phyloP scores from a whole-genome alignment of 2,113 vertebrate genomes.

The Dolichotis patagonum region DNA sequence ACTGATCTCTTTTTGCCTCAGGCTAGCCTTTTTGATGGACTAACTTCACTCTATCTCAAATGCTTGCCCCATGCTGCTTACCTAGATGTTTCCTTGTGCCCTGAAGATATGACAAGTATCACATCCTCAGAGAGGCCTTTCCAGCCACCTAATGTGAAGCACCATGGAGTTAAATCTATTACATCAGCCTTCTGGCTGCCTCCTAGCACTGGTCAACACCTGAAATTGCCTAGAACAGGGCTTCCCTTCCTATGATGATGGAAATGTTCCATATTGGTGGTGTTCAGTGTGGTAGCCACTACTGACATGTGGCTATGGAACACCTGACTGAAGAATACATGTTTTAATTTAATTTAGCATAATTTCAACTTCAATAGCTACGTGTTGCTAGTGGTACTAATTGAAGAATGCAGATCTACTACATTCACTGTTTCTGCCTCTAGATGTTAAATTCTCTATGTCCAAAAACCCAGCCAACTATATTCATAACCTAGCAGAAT shows the following conservation, averaged over 20 bases:
- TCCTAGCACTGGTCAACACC: not conserved
- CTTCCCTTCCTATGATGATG: not conserved
- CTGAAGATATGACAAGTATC: not conserved
- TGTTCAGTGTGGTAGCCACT: not conserved
- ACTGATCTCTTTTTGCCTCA: not conserved
- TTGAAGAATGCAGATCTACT: not conserved
- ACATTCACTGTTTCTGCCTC: not conserved
- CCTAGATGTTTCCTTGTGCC: not conserved
- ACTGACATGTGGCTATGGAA: not conserved
- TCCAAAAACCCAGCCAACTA: not conserved
- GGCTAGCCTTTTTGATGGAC: not conserved
- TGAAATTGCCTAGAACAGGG: not conserved
- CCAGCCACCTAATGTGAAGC: not conserved
- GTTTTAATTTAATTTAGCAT: constrained; percentile 6
- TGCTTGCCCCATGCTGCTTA: not conserved
- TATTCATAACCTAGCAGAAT: not conserved
- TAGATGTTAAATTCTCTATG: not conserved
- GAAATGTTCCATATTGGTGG: not conserved
- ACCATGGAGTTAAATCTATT: not conserved
- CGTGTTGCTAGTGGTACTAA: not conserved
- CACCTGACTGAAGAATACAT: not conserved
- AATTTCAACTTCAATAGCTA: constrained; percentile 16
- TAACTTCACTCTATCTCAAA: not conserved
- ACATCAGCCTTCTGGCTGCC: not conserved
- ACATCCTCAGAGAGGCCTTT: not conserved